Evolutionary conservation across 2,888 invertebrate genomes (phyloP), one percentile per base, ranked within the genome.

Genomic region (Acrocera orbiculus): DNA sequence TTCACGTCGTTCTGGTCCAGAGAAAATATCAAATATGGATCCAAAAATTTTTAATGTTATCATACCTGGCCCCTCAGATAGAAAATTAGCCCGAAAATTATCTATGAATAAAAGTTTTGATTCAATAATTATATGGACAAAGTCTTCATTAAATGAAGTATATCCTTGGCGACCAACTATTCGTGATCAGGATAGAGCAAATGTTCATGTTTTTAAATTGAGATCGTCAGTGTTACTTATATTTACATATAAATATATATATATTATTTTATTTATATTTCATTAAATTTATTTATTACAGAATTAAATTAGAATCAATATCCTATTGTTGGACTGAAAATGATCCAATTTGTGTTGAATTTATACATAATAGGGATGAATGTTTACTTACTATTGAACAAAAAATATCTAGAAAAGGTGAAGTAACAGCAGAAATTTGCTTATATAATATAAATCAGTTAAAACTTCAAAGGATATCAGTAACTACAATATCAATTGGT

Each of bases 101-200:
- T 49, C 53, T 2, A 56, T 59, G 6, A 62, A 61, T 43, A 49
- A 47, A 10, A 56, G 55, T 37, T 53, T 46, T 29, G 60, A 60
- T 46, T 43, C 67, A 56, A 63, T 82, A 28, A 65, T 85, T 16
- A 73, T 87, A 27, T 92, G 90, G 89, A 87, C 87, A 60, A 73
- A 80, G 46, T 74, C 76, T 24, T 73, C 75, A 8, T 72, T 76
- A 42, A 80, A 81, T 40, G 89, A 90, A 54, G 85, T 90, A 1
- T 87, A 85, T 48, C 90, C 92, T 1, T 92, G 92, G 92, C 79
- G 82, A 50, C 92, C 92, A 10, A 67, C 81, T 28, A 68, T 76
- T 20, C 73, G 74, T 49, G 75, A 86, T 46, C 79, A 82, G 52
- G 87, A 92, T 56, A 70, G 83, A 44, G 85, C 89, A 6, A 92